phyloP scores from a whole-genome alignment of 2,888 invertebrate genomes.

The Biston betularia region DNA sequence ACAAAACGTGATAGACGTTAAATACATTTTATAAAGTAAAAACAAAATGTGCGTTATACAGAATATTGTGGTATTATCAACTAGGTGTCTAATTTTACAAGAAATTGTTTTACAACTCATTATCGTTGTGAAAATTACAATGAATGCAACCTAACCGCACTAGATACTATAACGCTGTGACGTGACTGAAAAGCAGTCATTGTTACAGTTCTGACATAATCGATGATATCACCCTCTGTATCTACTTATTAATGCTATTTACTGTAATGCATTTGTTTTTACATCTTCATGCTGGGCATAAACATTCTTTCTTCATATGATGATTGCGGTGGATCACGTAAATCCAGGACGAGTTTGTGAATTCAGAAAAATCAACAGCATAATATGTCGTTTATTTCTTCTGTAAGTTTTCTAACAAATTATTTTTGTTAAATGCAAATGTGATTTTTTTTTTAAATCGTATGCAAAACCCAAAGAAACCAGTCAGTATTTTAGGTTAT shows the following conservation, averaged over 20 bases:
- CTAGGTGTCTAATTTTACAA: no score
- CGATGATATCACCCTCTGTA: slow-evolving; percentile 13
- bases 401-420: no score
- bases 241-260: not conserved
- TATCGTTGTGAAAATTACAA: not conserved
- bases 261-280: not conserved
- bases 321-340: no score
- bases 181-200: slow-evolving; percentile 18
- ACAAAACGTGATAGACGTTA: not conserved
- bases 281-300: not conserved
- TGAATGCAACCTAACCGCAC: not conserved
- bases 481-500: no score
- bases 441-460: no score
- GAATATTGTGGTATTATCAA: no score
- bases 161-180: not conserved
- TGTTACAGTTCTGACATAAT: slow-evolving; percentile 23
- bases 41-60: not conserved
- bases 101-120: not conserved
- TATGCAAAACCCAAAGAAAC: no score
- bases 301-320: no score
- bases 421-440: no score
- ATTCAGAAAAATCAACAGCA: no score
- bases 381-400: no score
- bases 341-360: no score
- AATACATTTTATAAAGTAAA: not conserved